phyloP scores from a whole-genome alignment of 2,888 invertebrate genomes.

The Drosophila mulleri region DNA sequence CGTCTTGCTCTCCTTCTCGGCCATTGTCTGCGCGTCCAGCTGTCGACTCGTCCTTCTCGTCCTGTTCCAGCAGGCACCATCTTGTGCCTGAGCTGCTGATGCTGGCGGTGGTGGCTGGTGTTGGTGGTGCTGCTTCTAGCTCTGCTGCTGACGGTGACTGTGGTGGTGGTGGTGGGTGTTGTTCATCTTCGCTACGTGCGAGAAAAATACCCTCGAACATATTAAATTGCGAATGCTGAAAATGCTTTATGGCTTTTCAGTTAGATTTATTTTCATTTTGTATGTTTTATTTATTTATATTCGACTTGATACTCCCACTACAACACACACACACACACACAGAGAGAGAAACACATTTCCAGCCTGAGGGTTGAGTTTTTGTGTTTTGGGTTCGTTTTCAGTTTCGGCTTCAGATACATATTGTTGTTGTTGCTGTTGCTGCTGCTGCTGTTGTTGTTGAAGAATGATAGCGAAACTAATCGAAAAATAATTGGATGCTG shows the following conservation, averaged over 20 bases:
- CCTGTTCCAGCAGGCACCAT: constrained; percentile 71
- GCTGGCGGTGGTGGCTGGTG: constrained; percentile 45
- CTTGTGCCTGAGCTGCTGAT: constrained; percentile 58
- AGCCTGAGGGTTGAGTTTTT: constrained; percentile 54
- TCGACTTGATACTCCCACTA: constrained; percentile 75
- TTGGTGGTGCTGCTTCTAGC: constrained; percentile 32
- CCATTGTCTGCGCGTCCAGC: constrained; percentile 65
- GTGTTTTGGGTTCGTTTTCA: constrained; percentile 56
- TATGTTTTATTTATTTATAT: constrained; percentile 84
- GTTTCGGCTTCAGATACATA: constrained; percentile 69
- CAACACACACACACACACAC: constrained; percentile 32
- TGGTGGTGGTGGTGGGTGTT: constrained; percentile 71
- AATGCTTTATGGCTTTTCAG: constrained; percentile 85
- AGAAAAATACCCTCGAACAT: constrained; percentile 82
- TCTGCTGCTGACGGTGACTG: constrained; percentile 45
- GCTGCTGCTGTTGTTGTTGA: constrained; percentile 75
- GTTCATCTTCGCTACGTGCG: constrained; percentile 81
- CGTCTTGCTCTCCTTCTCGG: constrained; percentile 37
- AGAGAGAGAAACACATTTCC: constrained; percentile 18
- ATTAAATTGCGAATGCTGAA: constrained; percentile 84
- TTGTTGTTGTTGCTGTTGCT: constrained; percentile 45
- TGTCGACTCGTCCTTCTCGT: constrained; percentile 43
- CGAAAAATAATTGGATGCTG: constrained; percentile 84
- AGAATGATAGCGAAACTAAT: constrained; percentile 85
- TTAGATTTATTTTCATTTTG: constrained; percentile 85